These are phyloP conservation scores for Cuniculus paca DNA, from an alignment of 2,797 vertebrate species.

Conservation along the genomic window DNA sequence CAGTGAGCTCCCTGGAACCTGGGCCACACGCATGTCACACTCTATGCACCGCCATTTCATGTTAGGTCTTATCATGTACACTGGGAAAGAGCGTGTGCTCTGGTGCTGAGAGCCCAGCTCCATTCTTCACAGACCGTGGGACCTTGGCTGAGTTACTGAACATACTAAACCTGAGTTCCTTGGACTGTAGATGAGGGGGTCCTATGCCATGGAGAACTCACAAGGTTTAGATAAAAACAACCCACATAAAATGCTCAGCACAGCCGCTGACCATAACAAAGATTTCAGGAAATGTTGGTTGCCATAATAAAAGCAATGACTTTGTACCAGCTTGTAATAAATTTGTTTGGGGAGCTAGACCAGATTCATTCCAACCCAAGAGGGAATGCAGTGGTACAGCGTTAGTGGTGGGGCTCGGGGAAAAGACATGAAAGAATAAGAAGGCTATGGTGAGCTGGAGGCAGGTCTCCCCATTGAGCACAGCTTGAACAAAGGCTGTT, in stretches of 20 bases:
- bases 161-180: background rate
- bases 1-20: background rate
- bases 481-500: constrained; percentile 61
- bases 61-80: background rate
- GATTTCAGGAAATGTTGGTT: background rate
- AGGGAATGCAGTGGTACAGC: background rate
- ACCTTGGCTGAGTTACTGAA: background rate
- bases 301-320: background rate
- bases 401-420: background rate
- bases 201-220: background rate
- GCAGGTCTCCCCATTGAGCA: background rate
- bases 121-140: no score
- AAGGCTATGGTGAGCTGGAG: background rate
- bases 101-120: background rate
- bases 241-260: background rate
- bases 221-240: background rate
- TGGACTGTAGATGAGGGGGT: background rate
- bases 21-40: background rate
- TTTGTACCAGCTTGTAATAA: background rate
- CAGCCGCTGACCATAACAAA: background rate
- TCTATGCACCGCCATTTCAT: background rate
- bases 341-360: background rate
- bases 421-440: background rate
- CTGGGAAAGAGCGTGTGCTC: background rate
- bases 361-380: background rate